phyloP scores from a whole-genome alignment of 2,797 vertebrate species.

The Bucorvus abyssinicus region DNA sequence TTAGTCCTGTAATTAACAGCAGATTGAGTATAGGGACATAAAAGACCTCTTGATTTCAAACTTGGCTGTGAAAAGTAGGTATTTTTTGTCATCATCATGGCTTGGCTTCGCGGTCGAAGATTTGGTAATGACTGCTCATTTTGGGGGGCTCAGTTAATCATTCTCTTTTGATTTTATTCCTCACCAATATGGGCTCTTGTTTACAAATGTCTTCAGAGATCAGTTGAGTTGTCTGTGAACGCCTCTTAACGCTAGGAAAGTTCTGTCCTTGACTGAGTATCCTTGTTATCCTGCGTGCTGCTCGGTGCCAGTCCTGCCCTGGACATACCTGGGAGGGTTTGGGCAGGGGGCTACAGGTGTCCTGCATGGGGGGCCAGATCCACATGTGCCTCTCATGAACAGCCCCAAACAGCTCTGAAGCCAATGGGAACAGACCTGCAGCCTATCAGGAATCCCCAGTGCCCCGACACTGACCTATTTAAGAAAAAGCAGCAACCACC shows the following conservation, averaged over 20 bases:
- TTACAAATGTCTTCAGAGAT: neutral
- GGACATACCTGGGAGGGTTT: neutral
- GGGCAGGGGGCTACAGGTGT: neutral
- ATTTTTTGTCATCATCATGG: too few relatives aligned
- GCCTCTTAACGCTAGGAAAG: neutral
- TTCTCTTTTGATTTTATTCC: neutral
- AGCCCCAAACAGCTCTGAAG: accelerated
- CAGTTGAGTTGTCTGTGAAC: neutral
- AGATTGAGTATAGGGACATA: neutral
- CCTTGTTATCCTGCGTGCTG: neutral
- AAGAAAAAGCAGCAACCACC: neutral
- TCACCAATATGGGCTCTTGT: neutral
- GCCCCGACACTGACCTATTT: accelerated
- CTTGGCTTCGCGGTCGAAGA: too few relatives aligned
- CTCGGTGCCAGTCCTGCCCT: neutral
- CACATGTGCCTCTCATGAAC: accelerated
- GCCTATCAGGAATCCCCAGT: accelerated
- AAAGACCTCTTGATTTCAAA: neutral
- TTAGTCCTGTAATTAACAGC: neutral
- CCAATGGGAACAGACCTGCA: neutral
- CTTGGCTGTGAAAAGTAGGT: neutral
- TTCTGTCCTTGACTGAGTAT: neutral
- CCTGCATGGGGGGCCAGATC: accelerated
- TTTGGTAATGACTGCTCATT: neutral
- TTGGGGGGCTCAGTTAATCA: neutral